Conservation (phyloP, 2,888 invertebrate species). For the Drosophila monieri region DNA sequence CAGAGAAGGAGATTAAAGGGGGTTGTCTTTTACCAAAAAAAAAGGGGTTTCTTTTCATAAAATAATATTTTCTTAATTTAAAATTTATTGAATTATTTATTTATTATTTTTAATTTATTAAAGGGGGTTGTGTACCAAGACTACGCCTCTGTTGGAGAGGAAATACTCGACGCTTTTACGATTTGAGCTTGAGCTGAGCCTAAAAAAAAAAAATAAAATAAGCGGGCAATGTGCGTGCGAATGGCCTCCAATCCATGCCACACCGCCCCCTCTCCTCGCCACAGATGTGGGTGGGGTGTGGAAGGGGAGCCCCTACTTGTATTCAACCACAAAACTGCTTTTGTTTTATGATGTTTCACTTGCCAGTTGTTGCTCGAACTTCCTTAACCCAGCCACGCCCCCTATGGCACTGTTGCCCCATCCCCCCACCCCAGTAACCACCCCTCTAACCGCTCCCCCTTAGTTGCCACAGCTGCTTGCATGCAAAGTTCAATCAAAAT, state of each 20-base stretch:
- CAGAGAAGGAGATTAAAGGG: not conserved
- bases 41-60: not conserved
- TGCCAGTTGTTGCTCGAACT: slow-evolving; percentile 48
- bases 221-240: slow-evolving; percentile 70
- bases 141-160: not conserved
- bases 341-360: slow-evolving; percentile 53
- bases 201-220: slow-evolving; percentile 21
- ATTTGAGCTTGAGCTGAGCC: slow-evolving; percentile 25
- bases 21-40: not conserved
- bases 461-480: slow-evolving; percentile 57
- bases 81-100: not conserved
- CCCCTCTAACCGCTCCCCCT: not conserved
- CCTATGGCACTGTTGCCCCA: not conserved
- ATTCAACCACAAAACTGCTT: slow-evolving; percentile 50
- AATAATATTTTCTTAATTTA: not conserved
- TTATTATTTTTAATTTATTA: too few relatives aligned
- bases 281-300: too few relatives aligned
- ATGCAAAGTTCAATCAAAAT: slow-evolving; percentile 77
- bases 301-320: not conserved
- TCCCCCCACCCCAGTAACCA: not conserved
- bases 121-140: not conserved
- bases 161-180: slow-evolving; percentile 22
- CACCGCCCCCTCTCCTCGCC: not conserved
- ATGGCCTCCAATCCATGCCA: slow-evolving; percentile 38
- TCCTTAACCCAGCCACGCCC: slow-evolving; percentile 1